Conservation (phyloP, 2,797 vertebrate species). For the Haliaeetus vocifer region DNA sequence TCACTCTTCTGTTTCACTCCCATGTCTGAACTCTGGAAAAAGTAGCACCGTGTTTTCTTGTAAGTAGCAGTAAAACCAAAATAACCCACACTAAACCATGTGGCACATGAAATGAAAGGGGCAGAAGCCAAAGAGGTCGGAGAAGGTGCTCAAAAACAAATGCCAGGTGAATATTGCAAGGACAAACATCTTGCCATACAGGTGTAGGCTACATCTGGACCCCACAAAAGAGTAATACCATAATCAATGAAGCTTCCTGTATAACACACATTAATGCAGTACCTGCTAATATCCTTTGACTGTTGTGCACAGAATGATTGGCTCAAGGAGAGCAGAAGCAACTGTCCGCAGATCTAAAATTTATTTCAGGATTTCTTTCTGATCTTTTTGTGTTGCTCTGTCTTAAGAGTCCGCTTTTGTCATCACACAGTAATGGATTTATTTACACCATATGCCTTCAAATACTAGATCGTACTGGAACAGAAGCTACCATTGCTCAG, state of each 20-base stretch:
- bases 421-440: rapidly evolving
- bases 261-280: neutral
- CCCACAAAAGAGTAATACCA: neutral
- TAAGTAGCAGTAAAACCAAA: neutral
- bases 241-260: neutral
- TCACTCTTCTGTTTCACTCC: constrained; percentile 93
- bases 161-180: neutral
- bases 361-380: neutral
- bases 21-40: constrained; percentile 83
- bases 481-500: neutral
- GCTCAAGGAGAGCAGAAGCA: neutral
- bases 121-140: neutral
- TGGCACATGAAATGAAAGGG: neutral
- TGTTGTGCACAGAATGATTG: neutral
- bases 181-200: rapidly evolving
- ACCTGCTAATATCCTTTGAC: neutral
- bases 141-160: neutral
- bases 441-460: neutral
- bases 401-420: neutral
- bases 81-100: rapidly evolving
- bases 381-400: neutral
- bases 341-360: neutral
- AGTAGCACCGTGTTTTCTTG: rapidly evolving
- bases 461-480: neutral
- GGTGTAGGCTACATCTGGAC: neutral